Conservation (phyloP, 1,140 invertebrate genomes). For the Propsilocerus akamusi region DNA sequence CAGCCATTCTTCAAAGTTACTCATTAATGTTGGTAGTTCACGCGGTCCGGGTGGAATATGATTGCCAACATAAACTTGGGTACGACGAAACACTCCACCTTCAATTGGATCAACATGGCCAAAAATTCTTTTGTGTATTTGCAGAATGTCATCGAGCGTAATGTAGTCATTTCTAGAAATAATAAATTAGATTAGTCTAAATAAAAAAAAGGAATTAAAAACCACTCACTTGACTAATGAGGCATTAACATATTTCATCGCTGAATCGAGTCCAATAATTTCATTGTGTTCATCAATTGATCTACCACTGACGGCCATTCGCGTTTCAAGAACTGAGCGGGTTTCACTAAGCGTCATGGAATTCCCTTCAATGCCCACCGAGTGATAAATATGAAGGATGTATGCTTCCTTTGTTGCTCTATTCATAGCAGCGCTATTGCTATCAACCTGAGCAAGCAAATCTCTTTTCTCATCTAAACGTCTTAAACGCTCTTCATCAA, state of each 20-base stretch:
- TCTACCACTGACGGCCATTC: slow-evolving; percentile 82
- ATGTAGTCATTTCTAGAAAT: slow-evolving; percentile 43
- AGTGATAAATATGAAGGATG: slow-evolving; percentile 93
- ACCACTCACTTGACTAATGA: slow-evolving; percentile 46
- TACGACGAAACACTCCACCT: slow-evolving; percentile 62
- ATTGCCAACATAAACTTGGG: slow-evolving; percentile 82
- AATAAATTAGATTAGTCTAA: background rate
- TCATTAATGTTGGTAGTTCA: slow-evolving; percentile 65
- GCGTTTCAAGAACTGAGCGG: slow-evolving; percentile 79
- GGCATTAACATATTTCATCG: slow-evolving; percentile 90
- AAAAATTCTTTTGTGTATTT: slow-evolving; percentile 82
- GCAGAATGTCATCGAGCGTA: slow-evolving; percentile 68
- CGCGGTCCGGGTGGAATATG: slow-evolving; percentile 73
- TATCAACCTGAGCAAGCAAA: slow-evolving; percentile 59
- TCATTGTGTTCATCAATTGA: slow-evolving; percentile 95
- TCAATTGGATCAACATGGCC: slow-evolving; percentile 83
- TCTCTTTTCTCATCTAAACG: slow-evolving; percentile 77
- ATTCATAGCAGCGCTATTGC: slow-evolving; percentile 55
- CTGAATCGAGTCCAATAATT: slow-evolving; percentile 81
- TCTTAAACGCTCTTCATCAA: slow-evolving; percentile 61
- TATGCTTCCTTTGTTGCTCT: slow-evolving; percentile 87
- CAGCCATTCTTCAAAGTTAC: slow-evolving; percentile 75
- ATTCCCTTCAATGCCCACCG: slow-evolving; percentile 93
- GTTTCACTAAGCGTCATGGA: slow-evolving; percentile 91
- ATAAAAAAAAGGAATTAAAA: background rate